These are phyloP conservation scores for Excalfactoria chinensis DNA, from an alignment of 2,113 vertebrate species.

Conservation along the genomic window DNA sequence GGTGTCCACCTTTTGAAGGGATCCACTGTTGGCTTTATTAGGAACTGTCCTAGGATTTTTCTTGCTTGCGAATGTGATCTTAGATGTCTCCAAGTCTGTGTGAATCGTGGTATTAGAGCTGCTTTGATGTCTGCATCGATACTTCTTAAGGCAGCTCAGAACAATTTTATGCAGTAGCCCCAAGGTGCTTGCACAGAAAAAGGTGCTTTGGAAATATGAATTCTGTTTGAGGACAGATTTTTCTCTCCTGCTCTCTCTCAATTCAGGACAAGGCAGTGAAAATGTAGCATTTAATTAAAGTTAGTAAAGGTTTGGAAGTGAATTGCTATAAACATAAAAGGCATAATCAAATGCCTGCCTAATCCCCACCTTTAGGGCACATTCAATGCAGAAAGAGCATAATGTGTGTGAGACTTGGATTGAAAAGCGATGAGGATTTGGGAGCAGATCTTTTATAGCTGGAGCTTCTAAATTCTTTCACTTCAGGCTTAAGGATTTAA, in stretches of 20 bases:
- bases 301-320: slow-evolving; percentile 50
- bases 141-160: slow-evolving; percentile 58
- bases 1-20: slow-evolving; percentile 45
- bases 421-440: slow-evolving; percentile 34
- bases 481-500: slow-evolving; percentile 50
- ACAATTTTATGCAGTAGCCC: slow-evolving; percentile 39
- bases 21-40: slow-evolving; percentile 9
- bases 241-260: slow-evolving; percentile 29
- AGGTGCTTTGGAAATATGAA: slow-evolving; percentile 53
- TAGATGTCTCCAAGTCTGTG: slow-evolving; percentile 38
- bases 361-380: slow-evolving; percentile 58
- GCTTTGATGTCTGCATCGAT: slow-evolving; percentile 65
- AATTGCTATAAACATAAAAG: slow-evolving; percentile 67
- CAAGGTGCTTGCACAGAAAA: slow-evolving; percentile 53
- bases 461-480: slow-evolving; percentile 57
- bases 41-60: slow-evolving; percentile 29
- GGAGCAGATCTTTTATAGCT: slow-evolving; percentile 22
- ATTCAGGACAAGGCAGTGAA: neutral
- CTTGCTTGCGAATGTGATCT: slow-evolving; percentile 16
- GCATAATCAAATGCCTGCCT: slow-evolving; percentile 53
- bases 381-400: slow-evolving; percentile 24
- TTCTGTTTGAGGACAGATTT: slow-evolving; percentile 57
- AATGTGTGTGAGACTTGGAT: neutral
- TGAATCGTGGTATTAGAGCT: slow-evolving; percentile 55
- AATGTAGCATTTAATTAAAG: slow-evolving; percentile 58